A percentile compares a stretch with the other conserved stretches of the same genome.
Evolutionary conservation across 2,797 vertebrate species (phyloP).

Genomic region (Myoxocephalus aenaeus): DNA sequence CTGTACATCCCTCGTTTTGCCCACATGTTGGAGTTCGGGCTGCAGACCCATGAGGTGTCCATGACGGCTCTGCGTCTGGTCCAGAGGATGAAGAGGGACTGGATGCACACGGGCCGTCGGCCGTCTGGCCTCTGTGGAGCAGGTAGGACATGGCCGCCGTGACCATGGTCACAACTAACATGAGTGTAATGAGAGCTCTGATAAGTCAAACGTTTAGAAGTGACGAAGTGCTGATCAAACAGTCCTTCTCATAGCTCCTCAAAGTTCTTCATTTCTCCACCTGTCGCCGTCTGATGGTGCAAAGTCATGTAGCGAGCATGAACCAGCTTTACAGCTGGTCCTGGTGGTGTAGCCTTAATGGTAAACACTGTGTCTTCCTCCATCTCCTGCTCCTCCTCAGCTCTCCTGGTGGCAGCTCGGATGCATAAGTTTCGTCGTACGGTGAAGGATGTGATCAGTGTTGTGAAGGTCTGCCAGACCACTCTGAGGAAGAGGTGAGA

Average conservation of each 20-base stretch:
- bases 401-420: conserved; percentile 94
- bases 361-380: neutral
- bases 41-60: conserved; percentile 96
- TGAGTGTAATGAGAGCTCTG: too few relatives aligned
- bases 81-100: conserved; percentile 98
- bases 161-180: neutral
- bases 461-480: conserved; percentile 98
- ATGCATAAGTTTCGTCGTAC: conserved; percentile 98
- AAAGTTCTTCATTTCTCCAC: too few relatives aligned
- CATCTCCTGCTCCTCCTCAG: conserved; percentile 71
- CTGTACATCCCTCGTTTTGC: conserved; percentile 98
- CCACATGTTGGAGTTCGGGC: conserved; percentile 95
- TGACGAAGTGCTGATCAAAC: too few relatives aligned
- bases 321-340: too few relatives aligned
- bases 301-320: too few relatives aligned
- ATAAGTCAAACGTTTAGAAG: too few relatives aligned
- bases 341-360: too few relatives aligned
- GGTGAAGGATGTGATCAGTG: conserved; percentile 95
- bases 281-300: too few relatives aligned
- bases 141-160: conserved; percentile 76
- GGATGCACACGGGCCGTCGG: conserved; percentile 97
- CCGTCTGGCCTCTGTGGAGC: conserved; percentile 96
- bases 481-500: conserved; percentile 96
- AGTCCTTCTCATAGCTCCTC: too few relatives aligned
- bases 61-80: conserved; percentile 96